These are phyloP conservation scores for Todus mexicanus DNA, from an alignment of 2,797 vertebrate species.

Conservation along the genomic window DNA sequence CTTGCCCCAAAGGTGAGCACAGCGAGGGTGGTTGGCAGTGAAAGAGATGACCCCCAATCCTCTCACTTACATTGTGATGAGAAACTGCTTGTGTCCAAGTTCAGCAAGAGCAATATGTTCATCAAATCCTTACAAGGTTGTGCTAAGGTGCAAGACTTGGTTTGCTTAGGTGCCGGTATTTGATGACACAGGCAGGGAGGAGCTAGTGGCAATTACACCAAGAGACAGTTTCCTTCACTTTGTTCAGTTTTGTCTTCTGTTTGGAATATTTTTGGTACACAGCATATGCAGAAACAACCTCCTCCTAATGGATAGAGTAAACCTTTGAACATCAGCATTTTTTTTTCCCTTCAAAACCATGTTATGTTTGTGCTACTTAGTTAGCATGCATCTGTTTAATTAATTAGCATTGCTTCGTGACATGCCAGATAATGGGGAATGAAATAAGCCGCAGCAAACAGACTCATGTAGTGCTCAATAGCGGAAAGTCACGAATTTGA, in stretches of 20 bases:
- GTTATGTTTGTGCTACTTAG: not conserved
- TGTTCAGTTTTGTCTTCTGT: not conserved
- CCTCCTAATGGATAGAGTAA: not conserved
- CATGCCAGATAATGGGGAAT: not conserved
- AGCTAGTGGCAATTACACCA: fast-evolving
- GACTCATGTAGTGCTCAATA: not conserved
- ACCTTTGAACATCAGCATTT: not conserved
- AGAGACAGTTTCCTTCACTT: not conserved
- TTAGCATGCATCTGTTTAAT: not conserved
- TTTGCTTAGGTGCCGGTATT: not conserved
- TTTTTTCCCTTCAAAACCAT: not conserved
- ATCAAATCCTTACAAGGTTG: not conserved
- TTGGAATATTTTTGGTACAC: not conserved
- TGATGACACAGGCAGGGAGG: not conserved
- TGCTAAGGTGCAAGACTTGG: not conserved
- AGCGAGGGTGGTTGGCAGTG: not conserved
- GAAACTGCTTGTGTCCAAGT: fast-evolving
- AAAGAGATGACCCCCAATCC: not conserved
- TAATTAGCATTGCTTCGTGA: not conserved
- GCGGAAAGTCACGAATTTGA: not conserved
- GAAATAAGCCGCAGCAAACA: not conserved
- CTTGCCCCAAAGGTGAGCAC: not conserved
- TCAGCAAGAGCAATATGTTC: not conserved
- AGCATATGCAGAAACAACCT: not conserved
- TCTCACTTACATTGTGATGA: not conserved